These are phyloP conservation scores for Puffinus mauretanicus DNA, from an alignment of 2,113 vertebrate species.

Conservation along the genomic window DNA sequence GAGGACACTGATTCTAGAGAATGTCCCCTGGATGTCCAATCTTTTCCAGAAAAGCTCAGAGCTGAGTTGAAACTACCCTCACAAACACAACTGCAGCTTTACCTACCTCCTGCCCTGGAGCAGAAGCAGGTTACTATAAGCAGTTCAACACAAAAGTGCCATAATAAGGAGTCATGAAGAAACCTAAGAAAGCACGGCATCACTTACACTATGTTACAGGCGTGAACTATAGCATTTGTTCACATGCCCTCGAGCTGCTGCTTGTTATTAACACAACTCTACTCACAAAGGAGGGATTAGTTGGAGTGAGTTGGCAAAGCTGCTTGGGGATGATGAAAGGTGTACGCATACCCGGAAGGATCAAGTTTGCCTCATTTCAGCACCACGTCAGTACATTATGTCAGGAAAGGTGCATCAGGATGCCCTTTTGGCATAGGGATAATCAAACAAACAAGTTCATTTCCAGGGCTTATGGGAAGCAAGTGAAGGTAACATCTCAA, in stretches of 20 bases:
- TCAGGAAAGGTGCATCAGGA: conserved; percentile 22
- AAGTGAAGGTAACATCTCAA: neutral
- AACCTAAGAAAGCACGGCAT: neutral
- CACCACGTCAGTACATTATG: neutral
- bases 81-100: neutral
- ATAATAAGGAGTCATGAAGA: neutral
- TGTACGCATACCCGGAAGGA: neutral
- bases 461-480: neutral
- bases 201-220: neutral
- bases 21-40: neutral
- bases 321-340: conserved; percentile 25
- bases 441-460: conserved; percentile 22
- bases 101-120: neutral
- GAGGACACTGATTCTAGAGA: neutral
- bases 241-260: conserved; percentile 52
- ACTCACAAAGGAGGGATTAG: conserved; percentile 48
- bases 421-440: neutral
- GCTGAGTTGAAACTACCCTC: neutral
- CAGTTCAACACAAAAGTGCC: neutral
- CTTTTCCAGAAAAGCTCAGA: neutral
- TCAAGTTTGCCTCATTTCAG: conserved; percentile 18
- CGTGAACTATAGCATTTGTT: conserved; percentile 8
- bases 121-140: neutral
- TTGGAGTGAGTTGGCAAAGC: conserved; percentile 8
- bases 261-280: conserved; percentile 4